Percentiles rank a stretch among this genome's conserved stretches.
phyloP scores from a whole-genome alignment of 2,888 invertebrate genomes.

The Cryptocheilus praepositus region DNA sequence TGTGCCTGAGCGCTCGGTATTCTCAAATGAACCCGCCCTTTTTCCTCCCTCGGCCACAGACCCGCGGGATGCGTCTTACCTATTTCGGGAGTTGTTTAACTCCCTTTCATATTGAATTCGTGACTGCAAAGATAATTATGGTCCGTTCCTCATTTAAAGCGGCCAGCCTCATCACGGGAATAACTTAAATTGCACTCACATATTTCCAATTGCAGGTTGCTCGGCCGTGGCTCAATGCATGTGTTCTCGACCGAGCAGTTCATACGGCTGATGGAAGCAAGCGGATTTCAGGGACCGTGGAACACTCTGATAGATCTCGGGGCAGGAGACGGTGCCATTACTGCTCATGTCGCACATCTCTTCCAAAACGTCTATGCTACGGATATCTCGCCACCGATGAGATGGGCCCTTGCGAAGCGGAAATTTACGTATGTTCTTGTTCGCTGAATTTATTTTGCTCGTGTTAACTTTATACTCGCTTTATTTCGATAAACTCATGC shows the following conservation, averaged over 20 bases:
- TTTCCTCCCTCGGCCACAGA: slow-evolving; percentile 33
- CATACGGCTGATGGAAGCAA: slow-evolving; percentile 78
- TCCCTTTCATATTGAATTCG: no score
- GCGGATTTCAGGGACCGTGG: slow-evolving; percentile 71
- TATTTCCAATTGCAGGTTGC: slow-evolving; percentile 77
- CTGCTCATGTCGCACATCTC: slow-evolving; percentile 84
- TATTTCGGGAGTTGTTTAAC: no score
- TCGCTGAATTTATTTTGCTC: not conserved
- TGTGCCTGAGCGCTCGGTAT: slow-evolving; percentile 54
- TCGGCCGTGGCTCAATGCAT: slow-evolving; percentile 97
- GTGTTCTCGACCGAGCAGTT: slow-evolving; percentile 92
- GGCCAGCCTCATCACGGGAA: no score
- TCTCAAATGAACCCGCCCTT: slow-evolving; percentile 60
- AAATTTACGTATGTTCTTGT: slow-evolving; percentile 83
- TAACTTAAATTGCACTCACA: no score
- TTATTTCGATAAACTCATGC: not conserved
- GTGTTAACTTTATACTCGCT: not conserved
- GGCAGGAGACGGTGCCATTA: slow-evolving; percentile 97
- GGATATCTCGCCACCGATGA: slow-evolving; percentile 94
- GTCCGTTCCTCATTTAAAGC: not conserved
- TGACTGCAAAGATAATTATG: not conserved
- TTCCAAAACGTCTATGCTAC: slow-evolving; percentile 89
- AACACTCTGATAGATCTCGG: slow-evolving; percentile 88
- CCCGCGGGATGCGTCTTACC: no score
- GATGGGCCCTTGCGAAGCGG: slow-evolving; percentile 83